Evolutionary conservation across 1,140 invertebrate species (phyloP), one percentile per base, ranked within the genome.

Genomic region (Dendroctonus ponderosae): DNA sequence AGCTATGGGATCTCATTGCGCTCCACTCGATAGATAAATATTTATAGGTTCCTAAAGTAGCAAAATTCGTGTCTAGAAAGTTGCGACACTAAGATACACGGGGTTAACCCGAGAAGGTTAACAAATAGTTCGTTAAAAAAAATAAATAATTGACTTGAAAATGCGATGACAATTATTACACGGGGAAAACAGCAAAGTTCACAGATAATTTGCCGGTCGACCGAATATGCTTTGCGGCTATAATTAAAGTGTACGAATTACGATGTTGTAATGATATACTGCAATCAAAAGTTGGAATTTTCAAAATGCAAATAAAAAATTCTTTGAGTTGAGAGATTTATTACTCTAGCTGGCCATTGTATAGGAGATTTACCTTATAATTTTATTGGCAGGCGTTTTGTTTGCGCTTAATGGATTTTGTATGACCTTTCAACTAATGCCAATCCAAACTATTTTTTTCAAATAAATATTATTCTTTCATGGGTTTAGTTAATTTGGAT

Each of bases 241-340:
- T 60, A 60, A 60, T 60, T 60, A 60, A 48, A 60, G 58, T 60
- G 49, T 38, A 60, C 26, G 49, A 60, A 60, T 60, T 60, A 60
- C 58, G 39, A 60, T 60, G 37, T 60, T 60, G 43, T 60, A 49
- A 60, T 60, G 58, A 60, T 60, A 49, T 49, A 60, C 49, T 60
- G 46, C 58, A 60, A 49, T 38, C 12, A 37, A 44, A 39, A 60
- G n/a, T 48, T 49, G 46, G 58, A 48, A 60, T 26, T 26, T 26
- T 26, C 26, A 26, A 26, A 26, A 26, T 14, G 46, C 15, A n/a
- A 5, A 48, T 14, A n/a, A 48, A 48, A 48, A 48, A 48, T 12
- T 48, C 46, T 48, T 12, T 12, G 8, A 7, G 5, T n/a, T 48
- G 8, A 5, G 5, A 12, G 15, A 5, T 14, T 14, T 12, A 48